These are phyloP conservation scores for Metridium senile DNA, from an alignment of 92 coral and sea anemone species.

Conservation along the genomic window DNA sequence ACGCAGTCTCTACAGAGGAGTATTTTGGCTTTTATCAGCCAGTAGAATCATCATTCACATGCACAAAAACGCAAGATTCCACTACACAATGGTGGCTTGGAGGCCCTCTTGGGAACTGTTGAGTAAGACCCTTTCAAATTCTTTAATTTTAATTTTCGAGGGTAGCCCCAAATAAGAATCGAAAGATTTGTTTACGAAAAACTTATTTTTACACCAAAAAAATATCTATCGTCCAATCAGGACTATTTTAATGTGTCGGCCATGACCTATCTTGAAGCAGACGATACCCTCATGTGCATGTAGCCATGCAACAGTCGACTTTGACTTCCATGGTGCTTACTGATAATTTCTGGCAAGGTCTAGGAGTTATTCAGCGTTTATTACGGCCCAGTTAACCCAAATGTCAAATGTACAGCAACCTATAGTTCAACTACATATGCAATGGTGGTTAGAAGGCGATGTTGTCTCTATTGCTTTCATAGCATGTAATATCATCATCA, in stretches of 20 bases:
- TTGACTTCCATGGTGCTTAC: neutral
- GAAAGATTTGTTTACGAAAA: too few relatives aligned
- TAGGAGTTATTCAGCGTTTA: conserved; percentile 5
- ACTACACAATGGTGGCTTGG: conserved; percentile 2
- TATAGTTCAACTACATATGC: neutral
- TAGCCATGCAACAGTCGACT: neutral
- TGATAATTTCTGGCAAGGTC: neutral
- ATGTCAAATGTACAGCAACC: neutral
- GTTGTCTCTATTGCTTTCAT: too few relatives aligned
- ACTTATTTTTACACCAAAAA: too few relatives aligned
- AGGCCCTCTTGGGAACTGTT: neutral
- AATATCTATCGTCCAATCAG: too few relatives aligned
- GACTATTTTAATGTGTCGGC: neutral
- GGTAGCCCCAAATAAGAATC: too few relatives aligned
- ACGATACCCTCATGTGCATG: neutral
- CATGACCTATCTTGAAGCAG: neutral
- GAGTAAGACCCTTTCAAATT: too few relatives aligned
- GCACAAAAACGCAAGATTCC: neutral
- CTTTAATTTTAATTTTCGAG: too few relatives aligned
- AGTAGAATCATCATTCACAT: neutral
- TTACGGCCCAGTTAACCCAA: neutral
- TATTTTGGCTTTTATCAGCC: neutral
- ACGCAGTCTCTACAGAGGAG: neutral
- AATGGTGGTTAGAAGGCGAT: conserved; percentile 3
- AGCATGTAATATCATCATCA: too few relatives aligned